Evolutionary conservation across 2,888 invertebrate genomes (phyloP).

Genomic region (Polylopha cassiicola): DNA sequence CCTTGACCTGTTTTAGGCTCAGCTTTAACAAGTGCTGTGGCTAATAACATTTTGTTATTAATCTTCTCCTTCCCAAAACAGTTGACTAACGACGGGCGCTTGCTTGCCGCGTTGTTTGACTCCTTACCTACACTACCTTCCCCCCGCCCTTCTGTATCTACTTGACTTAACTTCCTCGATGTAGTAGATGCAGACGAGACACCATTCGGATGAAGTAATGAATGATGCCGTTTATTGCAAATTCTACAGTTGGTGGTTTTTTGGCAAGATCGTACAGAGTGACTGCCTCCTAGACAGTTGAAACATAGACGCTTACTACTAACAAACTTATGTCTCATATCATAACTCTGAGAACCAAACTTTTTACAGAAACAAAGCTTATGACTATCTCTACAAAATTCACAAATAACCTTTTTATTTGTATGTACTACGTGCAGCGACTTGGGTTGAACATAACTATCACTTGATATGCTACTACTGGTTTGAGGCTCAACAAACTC

Average conservation of each 20-base stretch:
- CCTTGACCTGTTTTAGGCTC: conserved; percentile 8
- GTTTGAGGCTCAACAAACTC: conserved; percentile 9
- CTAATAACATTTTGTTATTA: conserved; percentile 18
- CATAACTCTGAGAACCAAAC: conserved; percentile 17
- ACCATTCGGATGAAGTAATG: conserved; percentile 21
- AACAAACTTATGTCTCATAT: conserved; percentile 17
- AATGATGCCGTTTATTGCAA: conserved; percentile 24
- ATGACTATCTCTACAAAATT: conserved; percentile 19
- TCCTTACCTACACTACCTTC: background rate
- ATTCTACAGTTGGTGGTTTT: conserved; percentile 17
- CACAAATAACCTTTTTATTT: background rate
- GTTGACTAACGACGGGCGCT: conserved; percentile 8
- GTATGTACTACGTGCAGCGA: too few relatives aligned
- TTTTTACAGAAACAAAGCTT: conserved; percentile 23
- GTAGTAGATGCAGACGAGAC: conserved; percentile 5
- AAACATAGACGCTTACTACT: conserved; percentile 22
- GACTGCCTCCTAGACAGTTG: conserved; percentile 23
- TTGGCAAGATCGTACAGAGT: conserved; percentile 20
- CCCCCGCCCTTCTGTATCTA: background rate
- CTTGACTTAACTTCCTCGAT: background rate
- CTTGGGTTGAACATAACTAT: too few relatives aligned
- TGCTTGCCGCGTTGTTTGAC: conserved; percentile 13
- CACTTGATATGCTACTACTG: background rate
- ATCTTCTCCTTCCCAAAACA: conserved; percentile 18
- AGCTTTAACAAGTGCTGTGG: conserved; percentile 23